Evolutionary conservation across 2,888 invertebrate genomes (phyloP).

Genomic region (Microctonus brassicae): DNA sequence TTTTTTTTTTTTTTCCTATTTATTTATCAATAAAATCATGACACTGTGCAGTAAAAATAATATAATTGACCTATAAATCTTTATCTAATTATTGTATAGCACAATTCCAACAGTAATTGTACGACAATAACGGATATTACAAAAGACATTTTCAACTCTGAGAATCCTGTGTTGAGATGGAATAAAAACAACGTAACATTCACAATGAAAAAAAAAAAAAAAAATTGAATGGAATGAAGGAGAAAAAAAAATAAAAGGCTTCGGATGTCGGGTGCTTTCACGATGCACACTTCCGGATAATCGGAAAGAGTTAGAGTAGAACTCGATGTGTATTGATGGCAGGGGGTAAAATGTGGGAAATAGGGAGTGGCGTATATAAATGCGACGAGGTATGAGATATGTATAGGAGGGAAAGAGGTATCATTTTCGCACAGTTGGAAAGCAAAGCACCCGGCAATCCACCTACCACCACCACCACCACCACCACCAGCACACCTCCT

Average conservation of each 20-base stretch:
- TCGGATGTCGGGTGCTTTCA: slow-evolving; percentile 12
- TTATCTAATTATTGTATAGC: neutral
- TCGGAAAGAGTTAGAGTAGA: slow-evolving; percentile 25
- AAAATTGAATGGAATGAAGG: neutral
- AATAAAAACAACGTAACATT: neutral
- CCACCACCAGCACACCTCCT: neutral
- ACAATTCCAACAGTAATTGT: neutral
- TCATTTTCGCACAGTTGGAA: slow-evolving; percentile 28
- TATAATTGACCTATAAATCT: neutral
- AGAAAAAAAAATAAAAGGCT: slow-evolving; percentile 11
- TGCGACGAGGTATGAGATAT: neutral
- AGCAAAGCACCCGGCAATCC: slow-evolving; percentile 4
- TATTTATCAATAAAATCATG: neutral
- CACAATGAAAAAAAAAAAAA: neutral
- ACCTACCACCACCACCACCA: no score
- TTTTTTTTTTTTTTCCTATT: neutral
- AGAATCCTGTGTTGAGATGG: neutral
- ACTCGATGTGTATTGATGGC: slow-evolving; percentile 10
- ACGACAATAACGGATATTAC: neutral
- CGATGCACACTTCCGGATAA: slow-evolving; percentile 20
- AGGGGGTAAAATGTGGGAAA: neutral
- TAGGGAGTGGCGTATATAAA: neutral
- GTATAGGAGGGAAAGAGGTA: neutral
- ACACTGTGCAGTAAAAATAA: neutral
- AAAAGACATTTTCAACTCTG: neutral